Conservation (phyloP, 1,140 invertebrate genomes). For the Brachionus plicatilis region DNA sequence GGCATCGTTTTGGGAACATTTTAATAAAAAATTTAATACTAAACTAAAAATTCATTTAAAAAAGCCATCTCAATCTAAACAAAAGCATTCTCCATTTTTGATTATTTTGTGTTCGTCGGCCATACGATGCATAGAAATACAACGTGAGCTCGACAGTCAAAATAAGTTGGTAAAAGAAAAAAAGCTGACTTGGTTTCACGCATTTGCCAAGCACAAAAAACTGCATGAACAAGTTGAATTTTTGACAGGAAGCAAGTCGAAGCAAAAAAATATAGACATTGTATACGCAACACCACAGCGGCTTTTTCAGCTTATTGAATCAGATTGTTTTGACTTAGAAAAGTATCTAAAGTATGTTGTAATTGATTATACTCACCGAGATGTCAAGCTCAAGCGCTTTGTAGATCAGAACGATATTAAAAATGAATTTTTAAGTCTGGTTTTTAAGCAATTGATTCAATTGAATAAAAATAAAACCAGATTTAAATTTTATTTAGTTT, state of each 20-base stretch:
- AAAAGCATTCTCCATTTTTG: constrained; percentile 11
- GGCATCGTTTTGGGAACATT: neutral
- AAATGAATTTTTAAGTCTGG: constrained; percentile 18
- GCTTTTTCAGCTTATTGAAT: neutral
- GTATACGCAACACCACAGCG: constrained; percentile 30
- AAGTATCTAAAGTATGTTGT: neutral
- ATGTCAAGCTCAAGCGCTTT: constrained; percentile 28
- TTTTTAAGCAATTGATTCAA: neutral
- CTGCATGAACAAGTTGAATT: constrained; percentile 20
- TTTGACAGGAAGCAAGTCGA: neutral
- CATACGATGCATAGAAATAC: constrained; percentile 30
- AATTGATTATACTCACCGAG: constrained; percentile 27
- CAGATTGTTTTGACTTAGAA: constrained; percentile 15
- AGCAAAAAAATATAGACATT: neutral
- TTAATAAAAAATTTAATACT: constrained; percentile 24
- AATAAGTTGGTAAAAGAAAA: neutral
- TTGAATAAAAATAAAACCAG: constrained; percentile 2
- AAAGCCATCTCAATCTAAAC: neutral
- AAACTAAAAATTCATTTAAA: constrained; percentile 21
- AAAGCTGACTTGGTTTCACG: constrained; percentile 23
- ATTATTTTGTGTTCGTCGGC: constrained; percentile 21
- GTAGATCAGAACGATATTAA: constrained; percentile 24
- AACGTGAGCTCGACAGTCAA: neutral
- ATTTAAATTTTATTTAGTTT: constrained; percentile 39
- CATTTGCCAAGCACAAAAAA: constrained; percentile 38